These are phyloP conservation scores for Cheilinus undulatus DNA, from an alignment of 2,113 vertebrate genomes.

Conservation along the genomic window DNA sequence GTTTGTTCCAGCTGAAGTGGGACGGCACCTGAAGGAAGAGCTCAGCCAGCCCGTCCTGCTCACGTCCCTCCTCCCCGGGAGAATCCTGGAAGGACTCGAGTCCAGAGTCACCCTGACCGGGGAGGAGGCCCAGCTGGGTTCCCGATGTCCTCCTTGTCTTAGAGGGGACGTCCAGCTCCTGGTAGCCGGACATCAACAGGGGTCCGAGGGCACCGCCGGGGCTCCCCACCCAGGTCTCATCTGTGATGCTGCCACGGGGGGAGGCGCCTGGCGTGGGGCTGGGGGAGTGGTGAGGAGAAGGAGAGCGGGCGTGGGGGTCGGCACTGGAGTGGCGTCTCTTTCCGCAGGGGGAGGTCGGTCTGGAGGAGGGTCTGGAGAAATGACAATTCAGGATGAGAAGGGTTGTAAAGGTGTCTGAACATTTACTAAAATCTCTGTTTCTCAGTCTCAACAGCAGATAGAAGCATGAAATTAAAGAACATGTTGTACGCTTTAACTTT, in stretches of 20 bases:
- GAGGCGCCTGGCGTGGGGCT: constrained; percentile 90
- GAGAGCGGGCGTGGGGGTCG: constrained; percentile 87
- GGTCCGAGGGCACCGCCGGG: constrained; percentile 78
- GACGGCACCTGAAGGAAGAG: constrained; percentile 95
- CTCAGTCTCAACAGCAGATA: too few relatives aligned
- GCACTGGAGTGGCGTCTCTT: constrained; percentile 93
- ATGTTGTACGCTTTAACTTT: too few relatives aligned
- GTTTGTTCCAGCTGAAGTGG: constrained; percentile 94
- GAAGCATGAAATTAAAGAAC: too few relatives aligned
- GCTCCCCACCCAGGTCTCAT: constrained; percentile 90
- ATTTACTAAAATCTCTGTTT: too few relatives aligned
- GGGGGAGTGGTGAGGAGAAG: constrained; percentile 93
- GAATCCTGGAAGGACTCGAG: constrained; percentile 87
- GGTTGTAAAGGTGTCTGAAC: background rate
- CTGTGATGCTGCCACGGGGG: constrained; percentile 91
- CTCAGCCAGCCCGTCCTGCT: constrained; percentile 87
- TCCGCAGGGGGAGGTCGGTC: constrained; percentile 94
- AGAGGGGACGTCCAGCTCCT: constrained; percentile 92
- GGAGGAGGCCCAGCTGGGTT: constrained; percentile 83
- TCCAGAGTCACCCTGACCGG: constrained; percentile 86
- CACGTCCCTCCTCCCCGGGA: constrained; percentile 79
- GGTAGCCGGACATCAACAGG: constrained; percentile 84
- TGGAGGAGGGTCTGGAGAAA: constrained; percentile 89
- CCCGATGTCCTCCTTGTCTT: constrained; percentile 95
- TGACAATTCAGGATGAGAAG: constrained; percentile 77